Base-by-base conservation (phyloP, 2,888 invertebrate genomes). In the Smittia aterrima region DNA sequence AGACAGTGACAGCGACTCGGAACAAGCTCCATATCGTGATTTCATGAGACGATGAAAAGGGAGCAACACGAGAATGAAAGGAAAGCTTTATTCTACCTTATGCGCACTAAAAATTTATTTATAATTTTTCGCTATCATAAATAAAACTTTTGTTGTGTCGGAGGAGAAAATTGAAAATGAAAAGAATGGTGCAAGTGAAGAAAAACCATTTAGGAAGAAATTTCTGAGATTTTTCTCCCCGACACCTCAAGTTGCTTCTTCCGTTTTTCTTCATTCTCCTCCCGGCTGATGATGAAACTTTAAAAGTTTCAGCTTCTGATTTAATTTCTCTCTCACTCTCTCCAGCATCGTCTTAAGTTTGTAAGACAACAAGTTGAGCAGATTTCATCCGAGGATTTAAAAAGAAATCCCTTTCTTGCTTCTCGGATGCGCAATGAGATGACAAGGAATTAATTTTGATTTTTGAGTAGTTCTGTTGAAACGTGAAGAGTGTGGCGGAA, bases 161-260 rank as follows among this genome's bases (percentile, higher is more conserved):
- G 13, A 1, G 27, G 25, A 11, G 64, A 66, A 66, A 66, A 66
- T 66, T 66, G 64, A 66, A 66, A 66, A 64, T 22, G 64, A 64
- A 58, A 58, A 58, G 58, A 20, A 32, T 32, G 3, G 32, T 32
- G 32, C 32, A 32, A 32, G 32, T 32, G 32, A 66, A 27, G 64
- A 66, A 25, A 62, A 66, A 66, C 64, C 64, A 66, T 66, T 66
- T 66, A 66, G 25, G 16, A 66, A 32, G 32, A 66, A 62, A 22
- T 62, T 22, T 62, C 58, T 27, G 27, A 66, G 32, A 27, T 66
- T 66, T 27, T 27, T 66, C 27, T 32, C 32, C 20, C 11, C 64
- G n/a, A 16, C 27, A 27, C 27, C 62, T 62, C 24, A 11, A 47
- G n/a, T 3, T 18, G 18, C n/a, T 16, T 47, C 18, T 47, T 18